Evolutionary conservation across 2,888 invertebrate species (phyloP).

Genomic region (Branchipolynoe longqiensis): DNA sequence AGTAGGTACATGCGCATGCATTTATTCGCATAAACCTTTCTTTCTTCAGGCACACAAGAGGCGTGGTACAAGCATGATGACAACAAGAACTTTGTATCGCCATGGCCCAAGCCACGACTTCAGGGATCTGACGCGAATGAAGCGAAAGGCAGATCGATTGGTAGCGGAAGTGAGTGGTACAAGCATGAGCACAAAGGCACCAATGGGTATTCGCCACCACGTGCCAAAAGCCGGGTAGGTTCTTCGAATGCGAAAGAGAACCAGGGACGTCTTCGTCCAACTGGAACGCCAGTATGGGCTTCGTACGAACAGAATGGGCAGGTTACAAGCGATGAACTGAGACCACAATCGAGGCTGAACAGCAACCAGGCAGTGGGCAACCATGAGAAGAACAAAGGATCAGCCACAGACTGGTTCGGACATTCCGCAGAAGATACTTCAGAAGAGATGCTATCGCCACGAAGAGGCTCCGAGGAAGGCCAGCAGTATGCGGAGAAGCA

Average conservation of each 20-base stretch:
- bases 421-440: constrained; percentile 61
- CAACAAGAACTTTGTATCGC: constrained; percentile 64
- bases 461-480: constrained; percentile 53
- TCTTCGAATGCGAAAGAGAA: constrained; percentile 58
- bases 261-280: constrained; percentile 18
- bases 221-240: constrained; percentile 29
- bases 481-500: constrained; percentile 63
- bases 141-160: constrained; percentile 57
- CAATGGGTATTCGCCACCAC: constrained; percentile 49
- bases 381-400: constrained; percentile 66
- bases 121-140: not conserved
- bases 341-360: constrained; percentile 53
- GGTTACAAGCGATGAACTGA: not conserved
- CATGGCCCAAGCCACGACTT: constrained; percentile 60
- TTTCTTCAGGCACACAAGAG: constrained; percentile 63
- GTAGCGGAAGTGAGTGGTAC: constrained; percentile 67
- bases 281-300: constrained; percentile 61
- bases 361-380: constrained; percentile 64
- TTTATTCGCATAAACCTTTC: too few relatives aligned
- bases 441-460: constrained; percentile 12
- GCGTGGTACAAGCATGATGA: constrained; percentile 68
- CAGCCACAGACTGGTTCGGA: constrained; percentile 64
- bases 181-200: constrained; percentile 63
- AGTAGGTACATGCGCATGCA: too few relatives aligned
- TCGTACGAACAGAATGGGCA: constrained; percentile 41